These are phyloP conservation scores for Monochamus saltuarius DNA, from an alignment of 1,140 invertebrate genomes.

Conservation along the genomic window DNA sequence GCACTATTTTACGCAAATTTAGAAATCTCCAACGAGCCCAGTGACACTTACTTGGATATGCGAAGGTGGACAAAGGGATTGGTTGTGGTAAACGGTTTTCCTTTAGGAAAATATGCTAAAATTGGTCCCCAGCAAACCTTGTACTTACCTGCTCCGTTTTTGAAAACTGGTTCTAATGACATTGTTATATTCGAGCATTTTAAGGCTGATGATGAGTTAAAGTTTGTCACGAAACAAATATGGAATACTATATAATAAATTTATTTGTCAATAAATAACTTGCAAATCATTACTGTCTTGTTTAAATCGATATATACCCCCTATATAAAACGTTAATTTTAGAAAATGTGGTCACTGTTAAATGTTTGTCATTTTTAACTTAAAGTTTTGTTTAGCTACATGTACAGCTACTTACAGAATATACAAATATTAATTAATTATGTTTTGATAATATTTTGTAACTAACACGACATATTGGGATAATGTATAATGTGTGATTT, in stretches of 20 bases:
- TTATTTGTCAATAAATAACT: conserved; percentile 51
- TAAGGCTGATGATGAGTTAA: conserved; percentile 26
- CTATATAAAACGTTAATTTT: too few relatives aligned
- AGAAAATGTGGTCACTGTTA: too few relatives aligned
- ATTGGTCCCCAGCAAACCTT: conserved; percentile 61
- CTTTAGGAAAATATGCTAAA: conserved; percentile 61
- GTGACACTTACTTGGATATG: conserved; percentile 52
- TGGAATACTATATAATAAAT: too few relatives aligned
- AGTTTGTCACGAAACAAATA: conserved; percentile 6
- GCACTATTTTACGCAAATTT: conserved; percentile 43
- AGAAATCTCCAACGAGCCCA: conserved; percentile 17
- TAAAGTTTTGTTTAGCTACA: too few relatives aligned
- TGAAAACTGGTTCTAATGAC: conserved; percentile 56
- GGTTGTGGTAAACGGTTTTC: conserved; percentile 66
- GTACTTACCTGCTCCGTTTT: conserved; percentile 61
- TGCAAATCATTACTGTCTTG: conserved; percentile 71
- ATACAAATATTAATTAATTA: too few relatives aligned
- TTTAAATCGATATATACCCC: too few relatives aligned
- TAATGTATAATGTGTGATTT: too few relatives aligned
- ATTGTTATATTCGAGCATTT: conserved; percentile 51
- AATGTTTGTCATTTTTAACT: too few relatives aligned
- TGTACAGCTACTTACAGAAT: too few relatives aligned
- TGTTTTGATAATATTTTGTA: too few relatives aligned
- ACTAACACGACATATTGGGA: too few relatives aligned
- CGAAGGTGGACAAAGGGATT: conserved; percentile 58